phyloP scores from a whole-genome alignment of 2,888 invertebrate genomes.

The Phytoseiulus persimilis region DNA sequence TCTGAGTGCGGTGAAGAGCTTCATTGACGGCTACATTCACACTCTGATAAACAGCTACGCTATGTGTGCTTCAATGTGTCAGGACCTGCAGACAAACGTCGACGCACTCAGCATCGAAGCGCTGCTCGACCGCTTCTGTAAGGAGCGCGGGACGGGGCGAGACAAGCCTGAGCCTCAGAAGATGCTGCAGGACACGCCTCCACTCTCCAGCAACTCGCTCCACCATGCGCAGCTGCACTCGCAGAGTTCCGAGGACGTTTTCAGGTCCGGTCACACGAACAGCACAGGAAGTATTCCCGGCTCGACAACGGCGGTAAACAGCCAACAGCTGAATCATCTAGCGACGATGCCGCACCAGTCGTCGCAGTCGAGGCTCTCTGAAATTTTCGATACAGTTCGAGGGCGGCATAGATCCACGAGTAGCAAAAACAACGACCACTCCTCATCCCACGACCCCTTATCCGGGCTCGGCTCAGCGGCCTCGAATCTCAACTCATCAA shows the following conservation, averaged over 20 bases:
- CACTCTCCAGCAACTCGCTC: constrained; percentile 29
- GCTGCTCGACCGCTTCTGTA: constrained; percentile 33
- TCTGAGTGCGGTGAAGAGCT: constrained; percentile 21
- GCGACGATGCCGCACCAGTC: constrained; percentile 33
- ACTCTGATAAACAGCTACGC: constrained; percentile 32
- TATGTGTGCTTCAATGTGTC: constrained; percentile 28
- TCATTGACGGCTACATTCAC: constrained; percentile 24
- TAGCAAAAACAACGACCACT: constrained; percentile 16
- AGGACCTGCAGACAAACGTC: constrained; percentile 27
- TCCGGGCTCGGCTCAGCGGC: neutral
- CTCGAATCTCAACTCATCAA: neutral
- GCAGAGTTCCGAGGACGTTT: constrained; percentile 38
- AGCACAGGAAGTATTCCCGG: constrained; percentile 16
- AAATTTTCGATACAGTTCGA: constrained; percentile 8
- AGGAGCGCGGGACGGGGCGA: constrained; percentile 15
- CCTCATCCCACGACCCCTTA: neutral
- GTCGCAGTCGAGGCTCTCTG: constrained; percentile 18
- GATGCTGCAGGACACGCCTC: constrained; percentile 21
- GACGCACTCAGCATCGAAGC: constrained; percentile 37
- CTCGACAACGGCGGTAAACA: neutral
- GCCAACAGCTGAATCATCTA: neutral
- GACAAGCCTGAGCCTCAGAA: constrained; percentile 19
- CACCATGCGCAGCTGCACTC: constrained; percentile 30
- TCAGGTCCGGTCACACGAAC: neutral
- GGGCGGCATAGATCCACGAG: constrained; percentile 10